Base-by-base conservation (phyloP, 2,888 invertebrate genomes). In the Unio delphinus region DNA sequence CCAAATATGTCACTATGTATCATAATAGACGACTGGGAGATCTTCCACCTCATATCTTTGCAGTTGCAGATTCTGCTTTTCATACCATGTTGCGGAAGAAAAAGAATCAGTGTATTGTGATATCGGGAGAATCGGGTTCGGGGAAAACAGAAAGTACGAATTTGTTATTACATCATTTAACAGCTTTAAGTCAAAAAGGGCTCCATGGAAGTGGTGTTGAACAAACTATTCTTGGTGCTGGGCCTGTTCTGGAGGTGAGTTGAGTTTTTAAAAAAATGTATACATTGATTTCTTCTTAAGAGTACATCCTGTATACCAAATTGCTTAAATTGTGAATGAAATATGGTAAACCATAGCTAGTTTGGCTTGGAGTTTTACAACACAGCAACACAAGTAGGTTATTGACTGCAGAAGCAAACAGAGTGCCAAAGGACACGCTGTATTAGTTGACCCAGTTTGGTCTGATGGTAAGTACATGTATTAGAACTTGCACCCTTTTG, bases 121-220 rank as follows among this genome's bases (percentile, higher is more conserved):
- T 98, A 84, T 96, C 96, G 88, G 96, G 96, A 54, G 96, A 97
- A 90, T 96, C 95, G 90, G 97, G 97, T 73, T 96, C 95, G n/a
- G 97, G 97, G 7, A 98, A 98, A 91, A 98, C 98, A 3, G 98
- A 98, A 90, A 96, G 96, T 89, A 98, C 98, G 54, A 97, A 97
- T 92, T 95, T 98, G 90, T 92, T 98, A 76, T 92, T 98, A 67
- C 97, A 98, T 90, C 98, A 98, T 91, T 92, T 98, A 85, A 98
- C 97, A 0, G 97, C 97, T 15, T 92, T 98, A 69, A 96, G 96
- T 90, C 97, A 97, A 90, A 97, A 97, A 89, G 87, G 87, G 55
- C 75, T 84, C 57, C 96, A 97, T 67, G 97, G 96, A 26, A 95
- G 95, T 88, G 97, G 97, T n/a, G 96, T 98, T 4, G 98, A 98